Base-by-base conservation (phyloP, 1,140 invertebrate species). In the Bombus sylvicola region DNA sequence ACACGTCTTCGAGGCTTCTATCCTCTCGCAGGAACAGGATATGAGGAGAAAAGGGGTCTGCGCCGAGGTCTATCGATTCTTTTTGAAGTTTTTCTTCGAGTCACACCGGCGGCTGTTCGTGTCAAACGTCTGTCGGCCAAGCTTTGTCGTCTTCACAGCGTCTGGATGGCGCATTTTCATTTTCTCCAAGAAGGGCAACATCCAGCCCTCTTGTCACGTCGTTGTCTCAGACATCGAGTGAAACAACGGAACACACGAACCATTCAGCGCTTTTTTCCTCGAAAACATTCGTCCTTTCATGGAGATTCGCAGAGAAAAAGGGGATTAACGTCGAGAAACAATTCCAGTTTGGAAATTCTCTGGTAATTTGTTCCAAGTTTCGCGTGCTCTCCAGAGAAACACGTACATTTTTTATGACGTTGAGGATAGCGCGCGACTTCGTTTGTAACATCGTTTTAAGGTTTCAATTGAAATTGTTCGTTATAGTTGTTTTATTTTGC, bases 141-240 rank as follows among this genome's bases (percentile, higher is more conserved):
- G 73, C 62, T 68, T 83, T 83, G 59, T 41, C 47, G 62, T 34
- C 31, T 43, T 78, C 18, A 6, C 57, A 41, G 62, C 53, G 81
- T 83, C 73, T 83, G 41, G 37, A 62, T 57, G 82, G 34, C 47
- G 77, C 76, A 84, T 84, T 84, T 79, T 84, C 82, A 84, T 84
- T 84, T 79, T 79, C 82, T 68, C 64, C 37, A 59, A 69, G 64
- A 12, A 76, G 81, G n/a, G n/a, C n/a, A 66, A 79, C 62, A 59
- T 1, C 22, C 34, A 22, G 25, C 43, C 72, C 18, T 39, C 31
- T 41, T 53, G 59, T 53, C 72, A 64, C 59, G 43, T 77, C 72
- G 22, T 76, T 76, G 81, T 77, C 59, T 18, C 31, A 22, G 34
- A 75, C 59, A 53, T 28, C 31, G 15, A 22, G 37, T 43, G 62